These are phyloP conservation scores for Drosophila baimaii DNA, from an alignment of 1,140 invertebrate genomes.

Conservation along the genomic window DNA sequence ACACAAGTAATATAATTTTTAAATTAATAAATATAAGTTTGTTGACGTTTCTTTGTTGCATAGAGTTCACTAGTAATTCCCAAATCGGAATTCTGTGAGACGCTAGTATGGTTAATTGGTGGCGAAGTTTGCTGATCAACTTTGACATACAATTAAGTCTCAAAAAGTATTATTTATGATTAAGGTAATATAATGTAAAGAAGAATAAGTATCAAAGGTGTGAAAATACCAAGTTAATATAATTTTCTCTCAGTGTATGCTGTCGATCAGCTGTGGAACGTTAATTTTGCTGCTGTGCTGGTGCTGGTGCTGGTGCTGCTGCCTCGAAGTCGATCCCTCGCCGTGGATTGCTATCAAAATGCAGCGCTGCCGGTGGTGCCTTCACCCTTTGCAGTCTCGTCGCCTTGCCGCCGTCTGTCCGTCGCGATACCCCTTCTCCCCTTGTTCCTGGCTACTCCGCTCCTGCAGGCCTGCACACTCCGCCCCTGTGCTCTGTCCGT, in stretches of 20 bases:
- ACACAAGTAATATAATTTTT: too few relatives aligned
- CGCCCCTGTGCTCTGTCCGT: conserved; percentile 43
- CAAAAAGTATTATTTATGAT: too few relatives aligned
- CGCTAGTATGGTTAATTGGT: too few relatives aligned
- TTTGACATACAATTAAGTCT: too few relatives aligned
- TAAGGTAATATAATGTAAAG: too few relatives aligned
- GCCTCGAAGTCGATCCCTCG: conserved; percentile 54
- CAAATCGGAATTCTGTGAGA: background rate
- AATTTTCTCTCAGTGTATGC: conserved; percentile 14
- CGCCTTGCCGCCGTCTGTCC: conserved; percentile 53
- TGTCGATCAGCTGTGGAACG: conserved; percentile 65
- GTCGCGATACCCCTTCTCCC: conserved; percentile 6
- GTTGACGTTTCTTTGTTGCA: background rate
- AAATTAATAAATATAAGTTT: background rate
- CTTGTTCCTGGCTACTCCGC: conserved; percentile 5
- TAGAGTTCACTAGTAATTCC: background rate
- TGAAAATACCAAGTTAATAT: background rate
- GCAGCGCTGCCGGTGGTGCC: conserved; percentile 60
- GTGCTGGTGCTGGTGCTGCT: conserved; percentile 4
- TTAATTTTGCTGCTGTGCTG: conserved; percentile 18
- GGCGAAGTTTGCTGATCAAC: too few relatives aligned
- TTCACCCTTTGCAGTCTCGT: conserved; percentile 73
- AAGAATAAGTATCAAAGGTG: too few relatives aligned
- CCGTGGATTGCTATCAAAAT: conserved; percentile 69
- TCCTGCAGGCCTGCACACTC: conserved; percentile 16